A percentile compares a stretch with the other conserved stretches of the same genome.
These are phyloP conservation scores for Griposia aprilina DNA, from an alignment of 2,888 invertebrate species.

Conservation along the genomic window DNA sequence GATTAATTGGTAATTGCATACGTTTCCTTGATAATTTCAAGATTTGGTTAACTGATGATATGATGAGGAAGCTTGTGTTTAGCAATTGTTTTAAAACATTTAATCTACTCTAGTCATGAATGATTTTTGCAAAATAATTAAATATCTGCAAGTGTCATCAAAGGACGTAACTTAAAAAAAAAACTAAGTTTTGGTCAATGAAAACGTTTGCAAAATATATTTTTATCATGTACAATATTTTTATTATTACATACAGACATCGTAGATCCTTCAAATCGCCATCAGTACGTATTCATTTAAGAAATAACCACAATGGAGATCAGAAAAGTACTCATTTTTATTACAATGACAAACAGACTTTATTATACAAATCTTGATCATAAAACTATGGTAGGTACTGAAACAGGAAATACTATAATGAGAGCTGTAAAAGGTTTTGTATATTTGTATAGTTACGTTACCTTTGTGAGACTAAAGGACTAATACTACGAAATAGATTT, in stretches of 20 bases:
- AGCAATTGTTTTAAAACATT: conserved; percentile 17
- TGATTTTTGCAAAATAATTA: not conserved
- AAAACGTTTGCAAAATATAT: not conserved
- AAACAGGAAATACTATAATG: conserved; percentile 30
- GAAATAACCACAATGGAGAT: conserved; percentile 10
- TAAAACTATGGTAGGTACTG: conserved; percentile 15
- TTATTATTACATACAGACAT: not conserved
- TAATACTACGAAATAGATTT: no score
- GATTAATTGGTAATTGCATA: conserved; percentile 28
- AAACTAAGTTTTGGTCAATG: not conserved
- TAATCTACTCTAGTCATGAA: conserved; percentile 10
- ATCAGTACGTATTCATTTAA: not conserved
- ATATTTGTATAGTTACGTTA: not conserved
- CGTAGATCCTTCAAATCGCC: not conserved
- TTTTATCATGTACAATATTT: not conserved
- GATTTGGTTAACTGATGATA: conserved; percentile 45
- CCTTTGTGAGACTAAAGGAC: no score
- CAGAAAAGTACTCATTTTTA: conserved; percentile 16
- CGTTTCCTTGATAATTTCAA: conserved; percentile 27
- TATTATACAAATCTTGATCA: conserved; percentile 37
- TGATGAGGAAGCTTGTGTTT: conserved; percentile 11
- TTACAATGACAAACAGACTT: conserved; percentile 11
- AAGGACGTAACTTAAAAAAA: not conserved
- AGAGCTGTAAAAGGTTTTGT: conserved; percentile 2
- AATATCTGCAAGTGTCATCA: not conserved